Conservation (phyloP, 2,888 invertebrate species). For the Cheilosia vulpina region DNA sequence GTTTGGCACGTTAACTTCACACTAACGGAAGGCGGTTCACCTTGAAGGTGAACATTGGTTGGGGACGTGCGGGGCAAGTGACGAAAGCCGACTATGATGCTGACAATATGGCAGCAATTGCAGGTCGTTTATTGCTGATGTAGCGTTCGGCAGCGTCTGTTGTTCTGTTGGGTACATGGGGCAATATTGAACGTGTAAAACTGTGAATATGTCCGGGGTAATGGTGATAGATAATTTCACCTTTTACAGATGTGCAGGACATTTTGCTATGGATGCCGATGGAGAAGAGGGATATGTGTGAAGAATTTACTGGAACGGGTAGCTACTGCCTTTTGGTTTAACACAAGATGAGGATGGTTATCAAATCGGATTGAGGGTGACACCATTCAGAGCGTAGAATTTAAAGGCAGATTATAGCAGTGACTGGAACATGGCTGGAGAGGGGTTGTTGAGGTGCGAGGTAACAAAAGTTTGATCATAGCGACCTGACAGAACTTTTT, state of each 20-base stretch:
- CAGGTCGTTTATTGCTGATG: slow-evolving; percentile 74
- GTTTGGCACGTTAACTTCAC: slow-evolving; percentile 39
- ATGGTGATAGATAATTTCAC: slow-evolving; percentile 43
- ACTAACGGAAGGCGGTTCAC: slow-evolving; percentile 41
- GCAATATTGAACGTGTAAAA: slow-evolving; percentile 70
- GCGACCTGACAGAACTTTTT: too few species aligned
- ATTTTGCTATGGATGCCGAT: background rate
- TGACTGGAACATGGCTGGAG: too few species aligned
- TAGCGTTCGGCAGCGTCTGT: slow-evolving; percentile 60
- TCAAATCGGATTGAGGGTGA: too few species aligned
- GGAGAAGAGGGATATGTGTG: too few species aligned
- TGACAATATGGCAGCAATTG: slow-evolving; percentile 73
- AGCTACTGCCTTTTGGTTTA: too few species aligned
- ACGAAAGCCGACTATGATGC: slow-evolving; percentile 59
- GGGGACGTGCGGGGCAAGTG: slow-evolving; percentile 27
- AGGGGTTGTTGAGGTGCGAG: too few species aligned
- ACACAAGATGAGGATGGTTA: too few species aligned
- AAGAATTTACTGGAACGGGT: too few species aligned
- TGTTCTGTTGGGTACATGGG: slow-evolving; percentile 15
- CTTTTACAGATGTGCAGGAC: slow-evolving; percentile 12
- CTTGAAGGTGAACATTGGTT: slow-evolving; percentile 59
- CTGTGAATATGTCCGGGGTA: slow-evolving; percentile 41
- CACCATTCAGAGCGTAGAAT: too few species aligned
- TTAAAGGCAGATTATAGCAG: too few species aligned
- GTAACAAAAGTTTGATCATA: too few species aligned